Conservation (phyloP, 2,888 invertebrate species). For the Phortica magna region DNA sequence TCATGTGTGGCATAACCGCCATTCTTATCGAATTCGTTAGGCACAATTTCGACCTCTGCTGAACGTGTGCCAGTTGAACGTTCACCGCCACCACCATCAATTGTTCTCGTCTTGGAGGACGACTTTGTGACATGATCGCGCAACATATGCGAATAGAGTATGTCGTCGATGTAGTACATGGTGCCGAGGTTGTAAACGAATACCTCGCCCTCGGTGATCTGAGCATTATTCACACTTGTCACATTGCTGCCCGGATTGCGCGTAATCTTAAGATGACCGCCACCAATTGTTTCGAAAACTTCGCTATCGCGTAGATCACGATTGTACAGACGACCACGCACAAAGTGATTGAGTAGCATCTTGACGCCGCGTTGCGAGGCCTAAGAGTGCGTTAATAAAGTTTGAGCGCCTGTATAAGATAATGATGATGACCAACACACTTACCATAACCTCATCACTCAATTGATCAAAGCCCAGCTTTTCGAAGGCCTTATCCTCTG, state of each 20-base stretch:
- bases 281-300: slow-evolving; percentile 80
- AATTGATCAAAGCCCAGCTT: slow-evolving; percentile 81
- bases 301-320: slow-evolving; percentile 80
- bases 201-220: slow-evolving; percentile 81
- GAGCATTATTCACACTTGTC: slow-evolving; percentile 80
- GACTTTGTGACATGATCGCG: slow-evolving; percentile 72
- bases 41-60: slow-evolving; percentile 77
- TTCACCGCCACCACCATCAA: slow-evolving; percentile 58
- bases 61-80: slow-evolving; percentile 65
- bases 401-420: neutral
- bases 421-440: slow-evolving; percentile 30
- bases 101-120: slow-evolving; percentile 63
- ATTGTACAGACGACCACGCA: slow-evolving; percentile 82
- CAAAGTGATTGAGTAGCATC: slow-evolving; percentile 82
- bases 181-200: slow-evolving; percentile 84
- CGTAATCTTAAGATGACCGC: slow-evolving; percentile 80
- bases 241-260: slow-evolving; percentile 78
- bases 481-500: slow-evolving; percentile 83
- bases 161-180: slow-evolving; percentile 82
- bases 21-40: slow-evolving; percentile 72
- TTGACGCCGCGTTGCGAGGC: slow-evolving; percentile 81
- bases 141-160: slow-evolving; percentile 79
- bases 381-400: slow-evolving; percentile 65
- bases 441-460: slow-evolving; percentile 79
- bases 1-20: slow-evolving; percentile 74